Conservation (phyloP, 2,888 invertebrate genomes). For the Eupeodes luniger region DNA sequence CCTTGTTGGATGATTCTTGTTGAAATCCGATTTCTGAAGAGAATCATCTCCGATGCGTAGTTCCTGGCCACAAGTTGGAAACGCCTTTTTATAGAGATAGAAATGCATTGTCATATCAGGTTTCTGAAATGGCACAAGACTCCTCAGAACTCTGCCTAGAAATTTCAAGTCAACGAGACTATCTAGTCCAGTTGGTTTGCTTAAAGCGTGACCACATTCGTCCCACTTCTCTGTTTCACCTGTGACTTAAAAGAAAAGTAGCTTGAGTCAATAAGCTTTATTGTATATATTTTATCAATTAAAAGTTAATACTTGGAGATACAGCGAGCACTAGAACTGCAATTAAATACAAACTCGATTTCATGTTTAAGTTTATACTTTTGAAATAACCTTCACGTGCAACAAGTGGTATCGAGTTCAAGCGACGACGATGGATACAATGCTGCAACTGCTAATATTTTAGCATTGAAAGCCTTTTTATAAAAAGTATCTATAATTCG, state of each 20-base stretch:
- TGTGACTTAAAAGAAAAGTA: constrained; percentile 8
- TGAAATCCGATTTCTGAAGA: constrained; percentile 80
- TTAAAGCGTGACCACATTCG: constrained; percentile 80
- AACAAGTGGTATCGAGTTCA: background rate
- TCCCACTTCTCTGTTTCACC: constrained; percentile 55
- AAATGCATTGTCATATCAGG: constrained; percentile 81
- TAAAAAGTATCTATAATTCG: background rate
- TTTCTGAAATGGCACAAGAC: constrained; percentile 80
- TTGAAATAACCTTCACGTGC: background rate
- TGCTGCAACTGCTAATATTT: background rate
- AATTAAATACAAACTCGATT: background rate
- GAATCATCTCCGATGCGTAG: constrained; percentile 79
- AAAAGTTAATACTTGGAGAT: background rate
- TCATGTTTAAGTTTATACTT: background rate
- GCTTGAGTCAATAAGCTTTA: background rate
- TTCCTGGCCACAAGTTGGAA: constrained; percentile 82
- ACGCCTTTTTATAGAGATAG: constrained; percentile 81
- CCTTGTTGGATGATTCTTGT: constrained; percentile 82
- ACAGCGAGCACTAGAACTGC: constrained; percentile 1
- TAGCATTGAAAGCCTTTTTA: constrained; percentile 13
- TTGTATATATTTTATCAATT: background rate
- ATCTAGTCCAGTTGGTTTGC: constrained; percentile 77
- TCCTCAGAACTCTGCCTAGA: constrained; percentile 81
- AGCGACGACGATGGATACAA: background rate
- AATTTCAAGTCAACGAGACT: constrained; percentile 80